These are phyloP conservation scores for Epinephelus lanceolatus DNA, from an alignment of 2,113 vertebrate species.

Conservation along the genomic window DNA sequence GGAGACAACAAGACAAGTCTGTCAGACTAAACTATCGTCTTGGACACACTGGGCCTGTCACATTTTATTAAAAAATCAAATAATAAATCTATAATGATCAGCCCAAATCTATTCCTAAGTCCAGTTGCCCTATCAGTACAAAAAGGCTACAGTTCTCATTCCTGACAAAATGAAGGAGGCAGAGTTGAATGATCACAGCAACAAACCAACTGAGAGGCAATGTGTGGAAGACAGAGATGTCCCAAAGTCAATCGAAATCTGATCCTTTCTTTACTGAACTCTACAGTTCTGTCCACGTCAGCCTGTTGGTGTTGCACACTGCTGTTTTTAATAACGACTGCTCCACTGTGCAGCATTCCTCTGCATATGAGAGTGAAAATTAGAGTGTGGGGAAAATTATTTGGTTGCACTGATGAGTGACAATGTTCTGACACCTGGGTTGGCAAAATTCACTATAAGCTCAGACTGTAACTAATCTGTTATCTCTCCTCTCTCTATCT, in stretches of 20 bases:
- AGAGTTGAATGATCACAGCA: neutral
- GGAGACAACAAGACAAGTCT: too few relatives aligned
- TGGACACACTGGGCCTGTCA: neutral
- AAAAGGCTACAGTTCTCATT: neutral
- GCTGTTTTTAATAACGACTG: neutral
- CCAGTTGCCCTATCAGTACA: neutral
- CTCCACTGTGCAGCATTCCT: neutral
- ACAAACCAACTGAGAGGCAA: neutral
- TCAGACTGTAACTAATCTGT: neutral
- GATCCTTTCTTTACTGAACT: too few relatives aligned
- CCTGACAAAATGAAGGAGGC: neutral
- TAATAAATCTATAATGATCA: neutral
- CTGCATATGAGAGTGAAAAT: constrained; percentile 2
- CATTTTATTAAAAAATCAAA: neutral
- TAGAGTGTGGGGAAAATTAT: neutral
- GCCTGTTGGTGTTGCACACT: neutral
- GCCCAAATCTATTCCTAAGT: neutral
- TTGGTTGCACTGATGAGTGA: neutral
- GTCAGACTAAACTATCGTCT: too few relatives aligned
- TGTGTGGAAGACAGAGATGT: neutral
- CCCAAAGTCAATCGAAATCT: neutral
- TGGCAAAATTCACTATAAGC: neutral
- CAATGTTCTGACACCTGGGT: neutral
- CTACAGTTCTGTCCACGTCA: neutral
- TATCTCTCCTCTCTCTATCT: neutral